Evolutionary conservation across 2,113 vertebrate species (phyloP).

Genomic region (Himantopus leucocephalus): DNA sequence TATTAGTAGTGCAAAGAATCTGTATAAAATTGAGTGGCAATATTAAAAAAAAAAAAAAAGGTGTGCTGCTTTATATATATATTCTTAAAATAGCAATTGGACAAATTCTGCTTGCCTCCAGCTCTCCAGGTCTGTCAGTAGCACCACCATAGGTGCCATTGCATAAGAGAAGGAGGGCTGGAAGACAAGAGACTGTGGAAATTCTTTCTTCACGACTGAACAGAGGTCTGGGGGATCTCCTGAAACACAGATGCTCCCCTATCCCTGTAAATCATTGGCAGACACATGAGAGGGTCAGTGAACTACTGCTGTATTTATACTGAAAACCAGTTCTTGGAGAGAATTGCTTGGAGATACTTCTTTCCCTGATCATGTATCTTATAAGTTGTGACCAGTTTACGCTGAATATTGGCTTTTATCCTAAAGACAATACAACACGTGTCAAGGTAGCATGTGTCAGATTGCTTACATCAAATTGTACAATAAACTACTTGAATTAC

Average conservation of each 20-base stretch:
- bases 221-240: background rate
- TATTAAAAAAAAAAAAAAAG: background rate
- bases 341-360: background rate
- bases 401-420: background rate
- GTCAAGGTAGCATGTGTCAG: background rate
- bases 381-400: background rate
- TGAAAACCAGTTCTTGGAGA: background rate
- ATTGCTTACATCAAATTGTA: background rate
- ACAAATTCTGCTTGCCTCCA: background rate
- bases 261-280: background rate
- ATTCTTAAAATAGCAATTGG: background rate
- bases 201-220: background rate
- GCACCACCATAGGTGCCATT: background rate
- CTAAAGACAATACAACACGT: background rate
- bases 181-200: background rate
- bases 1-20: background rate
- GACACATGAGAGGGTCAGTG: background rate
- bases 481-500: background rate
- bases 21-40: background rate
- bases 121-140: background rate
- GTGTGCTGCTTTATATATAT: background rate
- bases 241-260: background rate
- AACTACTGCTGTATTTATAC: background rate
- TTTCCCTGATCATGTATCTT: background rate
- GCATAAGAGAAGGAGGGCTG: background rate